Conservation (phyloP, 2,113 vertebrate genomes). For the Phasianus colchicus region DNA sequence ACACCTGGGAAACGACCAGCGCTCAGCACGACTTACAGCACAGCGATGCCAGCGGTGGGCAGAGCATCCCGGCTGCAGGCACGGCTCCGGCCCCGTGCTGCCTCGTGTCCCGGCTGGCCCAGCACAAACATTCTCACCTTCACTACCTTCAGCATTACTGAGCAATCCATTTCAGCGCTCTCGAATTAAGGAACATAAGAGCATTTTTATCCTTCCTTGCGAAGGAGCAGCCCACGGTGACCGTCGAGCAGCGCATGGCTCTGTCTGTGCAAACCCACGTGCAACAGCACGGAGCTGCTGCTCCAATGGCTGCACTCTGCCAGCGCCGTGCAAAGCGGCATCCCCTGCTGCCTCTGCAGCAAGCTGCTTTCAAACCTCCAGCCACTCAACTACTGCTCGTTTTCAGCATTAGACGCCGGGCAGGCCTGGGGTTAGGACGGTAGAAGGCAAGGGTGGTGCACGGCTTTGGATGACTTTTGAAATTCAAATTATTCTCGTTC, state of each 20-base stretch:
- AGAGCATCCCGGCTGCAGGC: neutral
- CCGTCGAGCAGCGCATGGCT: neutral
- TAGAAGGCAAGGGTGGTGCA: neutral
- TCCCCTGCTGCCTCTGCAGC: rapidly evolving
- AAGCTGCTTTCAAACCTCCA: neutral
- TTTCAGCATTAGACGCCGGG: neutral
- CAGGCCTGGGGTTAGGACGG: neutral
- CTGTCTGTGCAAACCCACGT: no score
- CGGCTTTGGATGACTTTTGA: no score
- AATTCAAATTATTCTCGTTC: neutral
- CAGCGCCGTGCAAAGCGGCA: neutral
- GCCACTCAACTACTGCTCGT: rapidly evolving
- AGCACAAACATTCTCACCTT: neutral
- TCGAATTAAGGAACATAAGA: neutral
- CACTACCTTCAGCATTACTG: neutral
- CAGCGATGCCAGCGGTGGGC: neutral
- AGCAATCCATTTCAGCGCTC: neutral
- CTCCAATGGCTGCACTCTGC: neutral
- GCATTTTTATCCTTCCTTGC: neutral
- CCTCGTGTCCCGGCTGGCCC: neutral
- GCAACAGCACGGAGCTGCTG: no score
- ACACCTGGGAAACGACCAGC: neutral
- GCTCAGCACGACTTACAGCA: no score
- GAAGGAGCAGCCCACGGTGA: neutral
- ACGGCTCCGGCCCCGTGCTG: neutral